Percentiles rank a stretch among this genome's conserved stretches.
Evolutionary conservation across 2,113 vertebrate genomes (phyloP).

Genomic region (Heptranchias perlo): DNA sequence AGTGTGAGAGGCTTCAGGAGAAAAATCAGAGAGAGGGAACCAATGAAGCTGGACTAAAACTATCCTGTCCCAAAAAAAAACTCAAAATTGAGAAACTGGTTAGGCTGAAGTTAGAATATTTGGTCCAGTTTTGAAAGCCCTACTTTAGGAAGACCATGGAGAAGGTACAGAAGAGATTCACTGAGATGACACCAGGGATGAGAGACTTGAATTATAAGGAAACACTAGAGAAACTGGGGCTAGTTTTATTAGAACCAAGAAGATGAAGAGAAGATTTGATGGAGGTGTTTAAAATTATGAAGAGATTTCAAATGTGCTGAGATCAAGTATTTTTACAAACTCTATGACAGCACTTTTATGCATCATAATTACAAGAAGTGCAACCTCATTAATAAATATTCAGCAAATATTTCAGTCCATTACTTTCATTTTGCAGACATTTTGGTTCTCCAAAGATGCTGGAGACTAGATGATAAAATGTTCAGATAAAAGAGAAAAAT

Average conservation of each 20-base stretch:
- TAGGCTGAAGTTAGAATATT: neutral
- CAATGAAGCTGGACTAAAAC: neutral
- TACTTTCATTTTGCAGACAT: neutral
- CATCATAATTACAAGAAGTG: neutral
- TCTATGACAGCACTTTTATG: neutral
- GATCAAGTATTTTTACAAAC: neutral
- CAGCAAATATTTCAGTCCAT: neutral
- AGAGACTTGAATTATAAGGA: no score
- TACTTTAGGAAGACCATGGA: neutral
- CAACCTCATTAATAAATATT: neutral
- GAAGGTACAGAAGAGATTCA: neutral
- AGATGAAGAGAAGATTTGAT: neutral
- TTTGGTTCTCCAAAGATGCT: neutral
- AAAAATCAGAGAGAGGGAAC: neutral
- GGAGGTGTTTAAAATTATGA: neutral
- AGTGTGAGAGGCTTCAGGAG: neutral
- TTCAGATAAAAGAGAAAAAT: neutral
- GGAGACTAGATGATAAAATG: neutral
- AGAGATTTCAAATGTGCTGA: neutral
- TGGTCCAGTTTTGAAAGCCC: neutral
- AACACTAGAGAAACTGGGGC: no score
- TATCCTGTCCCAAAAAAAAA: no score
- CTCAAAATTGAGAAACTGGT: no score
- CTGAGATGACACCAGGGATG: neutral
- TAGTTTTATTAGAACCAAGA: no score